These are phyloP conservation scores for Cyanoderma ruficeps DNA, from an alignment of 2,113 vertebrate species.

Conservation along the genomic window DNA sequence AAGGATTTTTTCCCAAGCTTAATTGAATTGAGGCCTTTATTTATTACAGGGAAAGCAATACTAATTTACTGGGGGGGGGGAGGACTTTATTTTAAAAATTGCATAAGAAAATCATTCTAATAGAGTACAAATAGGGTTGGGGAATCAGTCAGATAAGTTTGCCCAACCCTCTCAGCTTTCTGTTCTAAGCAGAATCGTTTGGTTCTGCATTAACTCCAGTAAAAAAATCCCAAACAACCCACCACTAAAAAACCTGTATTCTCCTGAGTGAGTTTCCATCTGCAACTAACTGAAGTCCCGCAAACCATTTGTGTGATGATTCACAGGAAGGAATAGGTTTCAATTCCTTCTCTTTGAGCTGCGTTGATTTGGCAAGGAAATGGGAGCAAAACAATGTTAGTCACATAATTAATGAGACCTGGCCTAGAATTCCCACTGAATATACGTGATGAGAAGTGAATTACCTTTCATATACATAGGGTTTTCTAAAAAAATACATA, in stretches of 20 bases:
- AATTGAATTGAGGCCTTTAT: background rate
- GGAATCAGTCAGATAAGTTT: background rate
- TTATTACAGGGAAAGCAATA: background rate
- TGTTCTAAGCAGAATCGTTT: background rate
- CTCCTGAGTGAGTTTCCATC: background rate
- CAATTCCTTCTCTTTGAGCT: slow-evolving; percentile 10
- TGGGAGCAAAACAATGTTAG: background rate
- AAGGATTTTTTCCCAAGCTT: background rate
- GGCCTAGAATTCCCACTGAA: background rate
- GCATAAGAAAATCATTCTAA: background rate
- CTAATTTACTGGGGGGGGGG: background rate
- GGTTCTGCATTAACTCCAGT: background rate
- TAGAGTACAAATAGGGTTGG: background rate
- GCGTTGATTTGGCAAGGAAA: background rate
- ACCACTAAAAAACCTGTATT: background rate
- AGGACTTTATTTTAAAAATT: background rate
- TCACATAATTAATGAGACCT: background rate
- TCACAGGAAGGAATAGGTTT: slow-evolving; percentile 46
- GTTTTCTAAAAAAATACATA: background rate
- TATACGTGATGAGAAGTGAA: background rate
- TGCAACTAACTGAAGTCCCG: background rate
- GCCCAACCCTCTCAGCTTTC: background rate
- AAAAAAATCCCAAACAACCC: background rate
- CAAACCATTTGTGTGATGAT: slow-evolving; percentile 10
- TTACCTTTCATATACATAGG: background rate